A percentile compares a stretch with the other conserved stretches of the same genome.
phyloP scores from a whole-genome alignment of 2,797 vertebrate genomes.

The Crax fasciolata region DNA sequence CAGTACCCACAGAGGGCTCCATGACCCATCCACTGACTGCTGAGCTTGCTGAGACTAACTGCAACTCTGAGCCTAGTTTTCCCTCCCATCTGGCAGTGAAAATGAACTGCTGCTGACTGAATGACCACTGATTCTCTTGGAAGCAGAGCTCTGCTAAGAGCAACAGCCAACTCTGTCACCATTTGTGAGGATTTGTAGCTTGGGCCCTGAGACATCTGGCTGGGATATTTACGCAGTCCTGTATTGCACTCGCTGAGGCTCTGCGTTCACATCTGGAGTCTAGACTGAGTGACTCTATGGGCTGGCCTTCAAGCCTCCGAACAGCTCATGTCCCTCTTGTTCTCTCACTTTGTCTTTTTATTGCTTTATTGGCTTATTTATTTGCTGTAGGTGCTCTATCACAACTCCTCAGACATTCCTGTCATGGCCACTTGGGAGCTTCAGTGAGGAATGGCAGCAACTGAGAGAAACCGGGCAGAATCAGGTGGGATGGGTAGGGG shows the following conservation, averaged over 20 bases:
- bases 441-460: not conserved
- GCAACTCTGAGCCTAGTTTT: constrained; percentile 38
- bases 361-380: constrained; percentile 37
- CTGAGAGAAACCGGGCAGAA: not conserved
- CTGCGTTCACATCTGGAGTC: constrained; percentile 89
- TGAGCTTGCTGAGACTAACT: constrained; percentile 63
- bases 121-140: constrained; percentile 71
- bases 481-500: not conserved
- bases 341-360: constrained; percentile 47
- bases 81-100: constrained; percentile 64
- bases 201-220: constrained; percentile 88
- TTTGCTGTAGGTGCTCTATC: constrained; percentile 66
- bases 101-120: constrained; percentile 66
- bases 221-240: constrained; percentile 81
- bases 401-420: constrained; percentile 37
- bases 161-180: constrained; percentile 79
- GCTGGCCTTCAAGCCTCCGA: constrained; percentile 65
- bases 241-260: constrained; percentile 74
- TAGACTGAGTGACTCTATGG: constrained; percentile 87
- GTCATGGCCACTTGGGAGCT: not conserved
- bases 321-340: constrained; percentile 48
- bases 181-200: constrained; percentile 81
- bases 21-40: constrained; percentile 7
- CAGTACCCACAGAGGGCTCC: constrained; percentile 40
- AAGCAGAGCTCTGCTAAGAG: constrained; percentile 65